phyloP scores from a whole-genome alignment of 64 coral and sea anemone species.

The Orbicella faveolata region DNA sequence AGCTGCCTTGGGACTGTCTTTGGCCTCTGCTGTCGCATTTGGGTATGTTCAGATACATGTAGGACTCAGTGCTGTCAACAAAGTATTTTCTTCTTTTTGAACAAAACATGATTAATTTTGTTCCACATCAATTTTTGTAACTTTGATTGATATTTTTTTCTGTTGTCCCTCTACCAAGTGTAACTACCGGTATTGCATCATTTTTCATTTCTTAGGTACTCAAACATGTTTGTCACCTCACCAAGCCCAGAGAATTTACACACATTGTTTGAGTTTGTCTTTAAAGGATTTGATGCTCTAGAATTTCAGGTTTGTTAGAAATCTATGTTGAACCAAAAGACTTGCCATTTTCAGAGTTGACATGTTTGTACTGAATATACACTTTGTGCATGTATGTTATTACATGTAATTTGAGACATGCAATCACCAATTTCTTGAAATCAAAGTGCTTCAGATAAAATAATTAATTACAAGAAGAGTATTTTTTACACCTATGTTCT shows the following conservation, averaged over 20 bases:
- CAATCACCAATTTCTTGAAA: too few relatives aligned
- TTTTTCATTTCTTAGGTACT: constrained; percentile 69
- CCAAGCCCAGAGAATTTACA: constrained; percentile 99
- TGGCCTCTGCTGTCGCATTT: constrained; percentile 94
- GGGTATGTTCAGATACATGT: constrained; percentile 55
- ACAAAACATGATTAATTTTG: too few relatives aligned
- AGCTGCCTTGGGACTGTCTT: constrained; percentile 86
- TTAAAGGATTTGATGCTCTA: constrained; percentile 97
- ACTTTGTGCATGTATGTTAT: too few relatives aligned
- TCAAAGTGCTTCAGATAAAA: too few relatives aligned
- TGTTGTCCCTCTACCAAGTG: too few relatives aligned
- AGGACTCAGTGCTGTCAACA: too few relatives aligned
- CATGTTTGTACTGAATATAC: too few relatives aligned
- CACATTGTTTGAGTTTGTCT: constrained; percentile 99
- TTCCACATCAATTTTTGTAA: too few relatives aligned
- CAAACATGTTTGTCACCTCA: constrained; percentile 98
- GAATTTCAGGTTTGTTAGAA: constrained; percentile 85
- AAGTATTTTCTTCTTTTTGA: too few relatives aligned
- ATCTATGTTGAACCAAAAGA: background rate
- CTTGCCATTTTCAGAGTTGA: background rate
- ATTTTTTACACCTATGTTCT: background rate
- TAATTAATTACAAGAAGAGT: too few relatives aligned
- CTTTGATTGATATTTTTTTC: too few relatives aligned
- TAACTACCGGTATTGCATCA: background rate
- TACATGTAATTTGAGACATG: too few relatives aligned